Evolutionary conservation across 2,797 vertebrate species (phyloP).

Genomic region (Lithobates pipiens): DNA sequence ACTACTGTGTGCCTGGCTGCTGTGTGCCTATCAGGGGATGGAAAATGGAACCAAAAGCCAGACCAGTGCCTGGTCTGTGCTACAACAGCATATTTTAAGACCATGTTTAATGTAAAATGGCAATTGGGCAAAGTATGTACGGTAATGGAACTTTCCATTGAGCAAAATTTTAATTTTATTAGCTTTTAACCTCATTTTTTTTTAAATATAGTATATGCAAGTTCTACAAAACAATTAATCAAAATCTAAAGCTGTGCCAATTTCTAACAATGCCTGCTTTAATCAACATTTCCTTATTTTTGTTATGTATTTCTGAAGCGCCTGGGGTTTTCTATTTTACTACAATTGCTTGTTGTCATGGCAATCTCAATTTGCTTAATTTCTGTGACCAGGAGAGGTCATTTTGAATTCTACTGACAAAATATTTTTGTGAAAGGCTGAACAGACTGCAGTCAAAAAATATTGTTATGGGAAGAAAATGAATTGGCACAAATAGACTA

Average conservation of each 20-base stretch:
- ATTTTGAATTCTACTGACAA: conserved; percentile 36
- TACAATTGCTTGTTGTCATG: conserved; percentile 32
- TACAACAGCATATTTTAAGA: too few relatives aligned
- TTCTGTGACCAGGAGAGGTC: conserved; percentile 34
- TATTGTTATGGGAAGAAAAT: conserved; percentile 17
- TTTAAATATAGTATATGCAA: not conserved
- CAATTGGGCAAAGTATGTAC: not conserved
- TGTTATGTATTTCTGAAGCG: not conserved
- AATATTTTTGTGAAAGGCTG: conserved; percentile 31
- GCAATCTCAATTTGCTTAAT: conserved; percentile 38
- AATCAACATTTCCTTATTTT: conserved; percentile 14
- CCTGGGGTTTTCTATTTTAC: conserved; percentile 5
- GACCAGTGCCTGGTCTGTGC: too few relatives aligned
- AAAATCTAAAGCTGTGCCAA: not conserved
- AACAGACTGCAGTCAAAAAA: conserved; percentile 6
- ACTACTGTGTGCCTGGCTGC: too few relatives aligned
- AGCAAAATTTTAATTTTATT: not conserved
- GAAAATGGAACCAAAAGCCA: too few relatives aligned
- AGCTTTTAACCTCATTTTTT: not conserved
- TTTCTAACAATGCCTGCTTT: not conserved
- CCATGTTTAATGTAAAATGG: not conserved
- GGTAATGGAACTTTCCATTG: not conserved
- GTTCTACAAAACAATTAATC: conserved; percentile 26
- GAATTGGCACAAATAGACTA: not conserved
- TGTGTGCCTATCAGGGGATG: too few relatives aligned